Conservation (phyloP, 2,797 vertebrate genomes). For the Catostomus latipinnis region DNA sequence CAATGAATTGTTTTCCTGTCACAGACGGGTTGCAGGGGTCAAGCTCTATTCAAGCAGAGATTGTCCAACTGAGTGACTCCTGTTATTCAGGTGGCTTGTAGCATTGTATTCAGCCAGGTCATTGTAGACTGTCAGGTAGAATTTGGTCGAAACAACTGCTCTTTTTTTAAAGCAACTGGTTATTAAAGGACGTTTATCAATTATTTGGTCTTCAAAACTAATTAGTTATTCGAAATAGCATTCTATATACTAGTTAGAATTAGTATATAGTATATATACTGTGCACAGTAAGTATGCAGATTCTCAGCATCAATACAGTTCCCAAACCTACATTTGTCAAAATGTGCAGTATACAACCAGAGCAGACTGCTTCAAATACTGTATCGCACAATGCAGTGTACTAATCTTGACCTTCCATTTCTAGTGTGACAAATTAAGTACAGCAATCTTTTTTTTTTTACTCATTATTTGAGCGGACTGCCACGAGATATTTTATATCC, state of each 20-base stretch:
- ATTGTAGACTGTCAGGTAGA: conserved; percentile 5
- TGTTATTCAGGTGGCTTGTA: conserved; percentile 36
- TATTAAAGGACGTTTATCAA: neutral
- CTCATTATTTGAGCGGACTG: neutral
- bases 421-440: neutral
- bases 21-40: conserved; percentile 32
- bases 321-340: neutral
- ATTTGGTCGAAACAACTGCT: conserved; percentile 16
- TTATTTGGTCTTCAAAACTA: neutral
- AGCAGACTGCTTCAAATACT: neutral
- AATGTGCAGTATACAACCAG: neutral
- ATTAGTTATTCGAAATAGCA: neutral
- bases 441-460: neutral
- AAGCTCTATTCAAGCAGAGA: conserved; percentile 40
- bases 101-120: conserved; percentile 12
- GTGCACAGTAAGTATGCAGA: neutral
- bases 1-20: conserved; percentile 28
- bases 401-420: neutral
- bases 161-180: conserved; percentile 11
- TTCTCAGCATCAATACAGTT: neutral
- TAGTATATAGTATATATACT: neutral
- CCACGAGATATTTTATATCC: neutral
- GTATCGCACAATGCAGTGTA: neutral
- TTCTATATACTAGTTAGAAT: neutral
- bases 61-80: conserved; percentile 25